A percentile compares a stretch with the other conserved stretches of the same genome.
Evolutionary conservation across 2,113 vertebrate species (phyloP).

Genomic region (Dryoscopus gambensis): DNA sequence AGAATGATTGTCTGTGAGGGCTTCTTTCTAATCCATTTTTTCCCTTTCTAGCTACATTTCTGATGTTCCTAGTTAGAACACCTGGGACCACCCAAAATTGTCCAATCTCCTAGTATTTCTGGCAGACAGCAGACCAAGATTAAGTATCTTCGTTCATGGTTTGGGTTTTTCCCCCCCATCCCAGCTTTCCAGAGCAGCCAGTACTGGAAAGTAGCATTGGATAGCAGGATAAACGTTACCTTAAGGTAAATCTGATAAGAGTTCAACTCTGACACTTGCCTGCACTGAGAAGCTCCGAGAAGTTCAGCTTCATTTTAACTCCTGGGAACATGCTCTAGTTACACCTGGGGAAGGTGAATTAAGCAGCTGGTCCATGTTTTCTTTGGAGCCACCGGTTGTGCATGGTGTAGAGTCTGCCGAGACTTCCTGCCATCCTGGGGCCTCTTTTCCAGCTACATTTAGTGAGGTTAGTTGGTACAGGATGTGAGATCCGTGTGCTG

Average conservation of each 20-base stretch:
- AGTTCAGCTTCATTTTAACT: background rate
- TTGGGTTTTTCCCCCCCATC: background rate
- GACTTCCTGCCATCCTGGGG: background rate
- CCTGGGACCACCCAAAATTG: background rate
- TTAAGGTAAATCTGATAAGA: background rate
- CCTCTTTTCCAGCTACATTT: background rate
- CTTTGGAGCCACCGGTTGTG: background rate
- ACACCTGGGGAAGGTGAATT: background rate
- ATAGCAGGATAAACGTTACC: rapidly evolving
- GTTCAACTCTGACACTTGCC: background rate
- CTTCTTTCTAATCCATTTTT: background rate
- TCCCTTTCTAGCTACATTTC: background rate
- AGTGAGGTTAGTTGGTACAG: background rate
- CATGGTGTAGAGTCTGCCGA: background rate
- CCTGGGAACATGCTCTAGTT: background rate
- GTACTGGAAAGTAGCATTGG: background rate
- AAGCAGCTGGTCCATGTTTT: background rate
- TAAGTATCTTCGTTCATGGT: background rate
- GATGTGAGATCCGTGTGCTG: background rate
- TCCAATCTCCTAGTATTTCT: background rate
- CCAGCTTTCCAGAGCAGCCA: background rate
- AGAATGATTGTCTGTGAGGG: background rate
- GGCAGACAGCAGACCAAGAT: background rate
- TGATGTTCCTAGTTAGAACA: background rate
- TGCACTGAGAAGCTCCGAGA: background rate